Evolutionary conservation across 2,113 vertebrate genomes (phyloP), one percentile per base, ranked within the genome.

Genomic region (Podarcis raffonei): DNA sequence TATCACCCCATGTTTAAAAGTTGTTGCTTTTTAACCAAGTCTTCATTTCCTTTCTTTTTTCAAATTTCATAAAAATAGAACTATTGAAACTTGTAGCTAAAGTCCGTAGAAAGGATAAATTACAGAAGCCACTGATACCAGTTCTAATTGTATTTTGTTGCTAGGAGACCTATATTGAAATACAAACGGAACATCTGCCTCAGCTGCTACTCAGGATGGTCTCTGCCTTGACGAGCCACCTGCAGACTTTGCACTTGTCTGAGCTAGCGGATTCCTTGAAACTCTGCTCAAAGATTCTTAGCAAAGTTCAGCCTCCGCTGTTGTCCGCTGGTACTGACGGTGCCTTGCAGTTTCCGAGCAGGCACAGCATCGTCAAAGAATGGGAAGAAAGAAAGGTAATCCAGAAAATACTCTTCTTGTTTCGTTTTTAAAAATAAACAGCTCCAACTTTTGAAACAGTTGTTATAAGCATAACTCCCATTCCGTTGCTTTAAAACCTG

Each of bases 161-260:
- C 76, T 93, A 99, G 99, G 99, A 99, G 93, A 99, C 99, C 0
- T 99, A 99, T 68, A 99, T 99, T 91, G 99, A 99, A 97, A 99
- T 99, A 95, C 99, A 99, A 96, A 99, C 99, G 11, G 99, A 99
- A 94, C 99, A 99, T 86, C 97, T 99, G 90, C 99, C 99, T 86
- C 98, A 99, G 95, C 96, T 99, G 93, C 96, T 99, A 87, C 95
- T 99, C 93, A 97, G 98, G 87, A 99, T 99, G 99, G 96, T 99
- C 90, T 98, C 98, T 42, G 98, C 98, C 0, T 93, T 99, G 91
- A 99, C 98, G 0, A 96, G 97, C 92, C 98, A 99, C 90, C 98
- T 99, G 77, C 98, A 97, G 87, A 96, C 98, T 11, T 94, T 99
- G 91, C 96, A 97, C 74, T 97, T 99, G 39, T 96, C 97, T 4